Base-by-base conservation (phyloP, 2,113 vertebrate species). In the Silurus asotus region DNA sequence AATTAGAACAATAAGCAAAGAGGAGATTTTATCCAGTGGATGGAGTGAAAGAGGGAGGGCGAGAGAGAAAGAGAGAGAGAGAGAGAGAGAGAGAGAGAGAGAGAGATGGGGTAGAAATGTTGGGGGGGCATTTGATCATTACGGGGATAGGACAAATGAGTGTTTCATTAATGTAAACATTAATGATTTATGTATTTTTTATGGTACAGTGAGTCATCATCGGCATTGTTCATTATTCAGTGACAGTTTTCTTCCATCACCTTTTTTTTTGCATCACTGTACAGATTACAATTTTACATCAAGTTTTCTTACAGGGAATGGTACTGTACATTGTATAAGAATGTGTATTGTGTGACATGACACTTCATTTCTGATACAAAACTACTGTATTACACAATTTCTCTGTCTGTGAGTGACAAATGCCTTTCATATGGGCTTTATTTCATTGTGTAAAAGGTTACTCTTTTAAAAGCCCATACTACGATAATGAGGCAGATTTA, bases 121-220 rank as follows among this genome's bases (percentile, higher is more conserved):
- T 72, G 65, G 4, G 8, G 87, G 49, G 76, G 65, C 55, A 75
- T 81, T 23, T 51, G 19, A 85, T 77, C 49, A 28, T 65, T 37
- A 45, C 64, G 25, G 17, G 23, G 64, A 83, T 79, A 19, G 79
- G 55, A n/a, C 37, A 69, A 72, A 83, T 56, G 25, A 82, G 45
- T 51, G 62, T 62, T 67, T 14, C 56, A 58, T 85, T 61, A 84
- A 64, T 77, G n/a, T 78, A 56, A 89, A 87, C 67, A 76, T 69
- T n/a, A 56, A 79, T 17, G 20, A 78, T 82, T 28, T 49, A 37
- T 85, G 85, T 13, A 53, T 62, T 62, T 17, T 62, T 25, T 14
- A 69, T n/a, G 55, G 19, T 61, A 61, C 37, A 37, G 1, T 37
- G 37, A 37, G 37, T 37, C 37, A 67, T 20, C 14, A 79, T 82